Evolutionary conservation across 2,888 invertebrate genomes (phyloP).

Genomic region (Leucophenga montana): DNA sequence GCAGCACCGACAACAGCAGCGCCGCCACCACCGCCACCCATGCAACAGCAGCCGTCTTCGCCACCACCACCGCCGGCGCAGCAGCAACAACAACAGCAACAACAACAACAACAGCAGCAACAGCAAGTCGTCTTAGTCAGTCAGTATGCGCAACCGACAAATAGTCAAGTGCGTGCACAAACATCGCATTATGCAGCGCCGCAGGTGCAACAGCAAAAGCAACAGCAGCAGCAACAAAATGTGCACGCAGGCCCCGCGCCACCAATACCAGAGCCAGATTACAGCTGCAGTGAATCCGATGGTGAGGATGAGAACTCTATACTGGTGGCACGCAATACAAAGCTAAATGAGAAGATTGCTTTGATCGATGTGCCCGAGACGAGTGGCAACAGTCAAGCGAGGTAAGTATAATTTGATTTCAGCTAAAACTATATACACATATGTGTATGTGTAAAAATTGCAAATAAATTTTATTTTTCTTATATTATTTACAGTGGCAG

Average conservation of each 20-base stretch:
- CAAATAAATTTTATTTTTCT: not conserved
- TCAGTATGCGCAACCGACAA: slow-evolving; percentile 74
- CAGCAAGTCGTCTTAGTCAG: slow-evolving; percentile 54
- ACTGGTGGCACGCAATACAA: slow-evolving; percentile 73
- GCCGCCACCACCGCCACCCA: slow-evolving; percentile 32
- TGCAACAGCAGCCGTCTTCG: slow-evolving; percentile 32
- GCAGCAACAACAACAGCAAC: no score
- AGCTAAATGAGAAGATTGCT: slow-evolving; percentile 76
- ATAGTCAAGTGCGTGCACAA: slow-evolving; percentile 48
- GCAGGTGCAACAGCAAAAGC: slow-evolving; percentile 62
- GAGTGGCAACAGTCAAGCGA: slow-evolving; percentile 84
- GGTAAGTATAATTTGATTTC: slow-evolving; percentile 72
- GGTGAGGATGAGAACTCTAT: slow-evolving; percentile 78
- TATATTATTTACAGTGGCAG: slow-evolving; percentile 74
- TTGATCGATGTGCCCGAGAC: slow-evolving; percentile 76
- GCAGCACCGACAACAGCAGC: slow-evolving; percentile 30
- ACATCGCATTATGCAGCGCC: slow-evolving; percentile 63
- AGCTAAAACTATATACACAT: not conserved
- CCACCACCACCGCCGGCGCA: slow-evolving; percentile 39
- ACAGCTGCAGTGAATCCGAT: slow-evolving; percentile 90
- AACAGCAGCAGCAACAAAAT: slow-evolving; percentile 47
- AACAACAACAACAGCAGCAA: slow-evolving; percentile 48
- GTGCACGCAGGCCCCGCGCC: slow-evolving; percentile 74
- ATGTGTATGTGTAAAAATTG: no score
- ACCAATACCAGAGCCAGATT: slow-evolving; percentile 93